Percentiles rank a stretch among this genome's conserved stretches.
Evolutionary conservation across 2,797 vertebrate genomes (phyloP).

Genomic region (Tadarida brasiliensis): DNA sequence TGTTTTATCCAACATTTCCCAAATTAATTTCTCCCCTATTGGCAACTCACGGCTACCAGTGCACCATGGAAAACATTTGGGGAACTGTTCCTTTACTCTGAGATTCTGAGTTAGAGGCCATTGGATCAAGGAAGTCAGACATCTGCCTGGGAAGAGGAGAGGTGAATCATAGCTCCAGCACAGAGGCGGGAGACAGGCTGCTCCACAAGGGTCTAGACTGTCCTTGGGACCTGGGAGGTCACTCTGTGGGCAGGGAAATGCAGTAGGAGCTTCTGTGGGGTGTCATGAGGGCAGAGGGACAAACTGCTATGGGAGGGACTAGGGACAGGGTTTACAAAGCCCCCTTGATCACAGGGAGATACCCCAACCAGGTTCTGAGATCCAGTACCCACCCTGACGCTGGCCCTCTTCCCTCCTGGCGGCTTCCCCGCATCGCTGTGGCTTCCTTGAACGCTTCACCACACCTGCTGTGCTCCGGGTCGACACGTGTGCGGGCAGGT

Average conservation of each 20-base stretch:
- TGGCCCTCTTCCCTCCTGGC: background rate
- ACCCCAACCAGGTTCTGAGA: background rate
- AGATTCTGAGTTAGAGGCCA: background rate
- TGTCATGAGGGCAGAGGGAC: background rate
- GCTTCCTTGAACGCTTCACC: background rate
- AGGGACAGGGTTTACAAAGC: background rate
- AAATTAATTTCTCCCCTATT: background rate
- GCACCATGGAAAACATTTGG: too few species aligned
- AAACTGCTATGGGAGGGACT: too few species aligned
- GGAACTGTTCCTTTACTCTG: background rate
- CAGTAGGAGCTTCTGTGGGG: background rate
- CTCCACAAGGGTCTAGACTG: background rate
- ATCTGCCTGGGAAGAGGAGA: too few species aligned
- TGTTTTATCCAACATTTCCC: background rate
- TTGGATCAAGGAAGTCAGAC: background rate
- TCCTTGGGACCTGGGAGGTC: background rate
- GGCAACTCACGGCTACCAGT: background rate
- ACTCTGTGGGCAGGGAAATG: too few species aligned
- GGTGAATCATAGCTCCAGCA: background rate
- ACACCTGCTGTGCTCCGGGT: background rate
- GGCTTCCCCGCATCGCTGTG: background rate
- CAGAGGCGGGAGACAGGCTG: fast-evolving
- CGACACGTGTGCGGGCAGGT: fast-evolving
- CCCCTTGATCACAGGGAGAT: background rate
- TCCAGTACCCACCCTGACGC: fast-evolving